Evolutionary conservation across 2,797 vertebrate species (phyloP).

Genomic region (Sebastes umbrosus): DNA sequence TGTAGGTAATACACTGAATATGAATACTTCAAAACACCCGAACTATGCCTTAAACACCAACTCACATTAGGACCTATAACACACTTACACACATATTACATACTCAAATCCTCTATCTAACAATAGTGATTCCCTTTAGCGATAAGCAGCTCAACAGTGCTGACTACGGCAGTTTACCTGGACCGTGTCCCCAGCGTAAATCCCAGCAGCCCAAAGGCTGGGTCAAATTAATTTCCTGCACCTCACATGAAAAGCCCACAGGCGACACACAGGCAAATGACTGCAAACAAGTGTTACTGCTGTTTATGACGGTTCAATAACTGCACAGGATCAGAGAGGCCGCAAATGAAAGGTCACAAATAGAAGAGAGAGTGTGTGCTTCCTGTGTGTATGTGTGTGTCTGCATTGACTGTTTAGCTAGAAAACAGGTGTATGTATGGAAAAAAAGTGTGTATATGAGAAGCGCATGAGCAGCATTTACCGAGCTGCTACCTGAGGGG

Average conservation of each 20-base stretch:
- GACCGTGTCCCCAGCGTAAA: background rate
- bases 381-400: background rate
- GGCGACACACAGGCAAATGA: conserved; percentile 44
- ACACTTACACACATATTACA: conserved; percentile 3
- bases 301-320: conserved; percentile 53
- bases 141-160: conserved; percentile 26
- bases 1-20: too few species aligned
- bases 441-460: conserved; percentile 2
- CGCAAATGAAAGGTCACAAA: conserved; percentile 36
- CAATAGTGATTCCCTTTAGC: conserved; percentile 4
- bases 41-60: background rate
- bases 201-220: conserved; percentile 29
- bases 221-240: conserved; percentile 69
- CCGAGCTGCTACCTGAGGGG: conserved; percentile 29
- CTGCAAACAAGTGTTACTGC: conserved; percentile 53
- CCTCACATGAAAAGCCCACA: conserved; percentile 35
- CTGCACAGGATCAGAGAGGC: conserved; percentile 16
- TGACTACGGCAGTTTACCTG: conserved; percentile 48
- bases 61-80: background rate
- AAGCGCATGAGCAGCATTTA: conserved; percentile 35
- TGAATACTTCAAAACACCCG: too few species aligned
- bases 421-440: background rate
- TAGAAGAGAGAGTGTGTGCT: background rate
- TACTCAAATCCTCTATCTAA: background rate
- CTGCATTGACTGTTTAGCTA: background rate